Evolutionary conservation across 2,113 vertebrate species (phyloP).

Genomic region (Chloropsis cyanopogon): DNA sequence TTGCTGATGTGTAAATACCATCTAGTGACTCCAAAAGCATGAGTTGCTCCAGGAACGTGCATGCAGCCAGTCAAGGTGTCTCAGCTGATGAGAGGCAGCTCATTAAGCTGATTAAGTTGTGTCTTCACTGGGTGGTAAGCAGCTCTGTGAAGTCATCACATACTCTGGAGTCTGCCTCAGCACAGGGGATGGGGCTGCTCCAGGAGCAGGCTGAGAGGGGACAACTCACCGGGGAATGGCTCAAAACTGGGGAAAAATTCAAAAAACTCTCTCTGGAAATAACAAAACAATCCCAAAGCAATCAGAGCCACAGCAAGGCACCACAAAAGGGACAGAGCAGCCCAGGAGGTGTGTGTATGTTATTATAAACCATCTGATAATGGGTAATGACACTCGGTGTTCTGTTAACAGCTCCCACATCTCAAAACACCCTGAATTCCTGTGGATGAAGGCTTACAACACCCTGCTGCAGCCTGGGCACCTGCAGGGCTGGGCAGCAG

Average conservation of each 20-base stretch:
- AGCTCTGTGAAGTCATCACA: not conserved
- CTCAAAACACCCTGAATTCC: not conserved
- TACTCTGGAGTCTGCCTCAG: not conserved
- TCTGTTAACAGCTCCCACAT: not conserved
- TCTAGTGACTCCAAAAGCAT: not conserved
- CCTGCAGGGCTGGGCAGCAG: not conserved
- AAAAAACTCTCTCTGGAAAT: not conserved
- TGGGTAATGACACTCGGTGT: not conserved
- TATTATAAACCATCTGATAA: not conserved
- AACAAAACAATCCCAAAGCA: not conserved
- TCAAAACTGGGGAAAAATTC: not conserved
- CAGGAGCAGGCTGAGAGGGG: not conserved
- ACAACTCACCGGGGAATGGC: not conserved
- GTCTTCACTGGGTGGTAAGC: not conserved
- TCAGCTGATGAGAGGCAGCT: conserved; percentile 25
- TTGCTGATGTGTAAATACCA: not conserved
- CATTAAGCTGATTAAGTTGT: not conserved
- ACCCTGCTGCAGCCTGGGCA: not conserved
- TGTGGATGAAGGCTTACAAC: not conserved
- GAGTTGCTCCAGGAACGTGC: not conserved
- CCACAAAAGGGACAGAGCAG: not conserved
- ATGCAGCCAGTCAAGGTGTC: not conserved
- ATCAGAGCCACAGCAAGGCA: not conserved
- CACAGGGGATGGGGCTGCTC: not conserved
- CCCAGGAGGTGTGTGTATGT: not conserved